Base-by-base conservation (phyloP, 2,888 invertebrate genomes). In the Acronicta psi region DNA sequence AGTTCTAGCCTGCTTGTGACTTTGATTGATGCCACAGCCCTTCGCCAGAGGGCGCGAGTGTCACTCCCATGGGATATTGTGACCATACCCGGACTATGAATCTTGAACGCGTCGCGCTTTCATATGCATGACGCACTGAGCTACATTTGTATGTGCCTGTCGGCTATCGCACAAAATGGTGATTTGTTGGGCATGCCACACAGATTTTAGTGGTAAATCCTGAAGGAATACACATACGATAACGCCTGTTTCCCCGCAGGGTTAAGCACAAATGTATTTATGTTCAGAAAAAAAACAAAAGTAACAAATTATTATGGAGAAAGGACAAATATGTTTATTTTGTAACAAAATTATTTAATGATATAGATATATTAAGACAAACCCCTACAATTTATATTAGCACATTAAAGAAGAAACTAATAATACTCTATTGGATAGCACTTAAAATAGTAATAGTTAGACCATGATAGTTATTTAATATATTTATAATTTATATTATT, bases 21-120 rank as follows among this genome's bases (percentile, higher is more conserved):
- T 81, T 77, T 89, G 90, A 90, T 89, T 81, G 89, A 90, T 89
- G 83, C 54, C 64, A 69, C 69, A 69, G 59, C 75, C 71, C 73
- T 64, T 68, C 63, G 63, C 51, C 46, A 69, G 67, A 54, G 63
- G 67, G 64, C 66, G 70, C 69, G 69, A 75, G 59, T 73, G 73
- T 72, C 72, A 58, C 76, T 69, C 81, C 66, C 55, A 61, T 70
- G 67, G 71, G 71, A 75, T 70, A 74, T 62, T 69, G 71, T 66
- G 60, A 62, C 65, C 63, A 68, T 52, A 46, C 57, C 52, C 46
- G 29, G 36, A 41, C 68, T 55, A 76, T 82, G 78, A 78, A 80
- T 80, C 75, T 75, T 66, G 63, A 67, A 74, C 59, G 37, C 46
- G 36, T 41, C 42, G 38, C 54, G 56, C 52, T 75, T 63, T 52